Evolutionary conservation across 2,797 vertebrate species (phyloP).

Genomic region (Rhincodon typus): DNA sequence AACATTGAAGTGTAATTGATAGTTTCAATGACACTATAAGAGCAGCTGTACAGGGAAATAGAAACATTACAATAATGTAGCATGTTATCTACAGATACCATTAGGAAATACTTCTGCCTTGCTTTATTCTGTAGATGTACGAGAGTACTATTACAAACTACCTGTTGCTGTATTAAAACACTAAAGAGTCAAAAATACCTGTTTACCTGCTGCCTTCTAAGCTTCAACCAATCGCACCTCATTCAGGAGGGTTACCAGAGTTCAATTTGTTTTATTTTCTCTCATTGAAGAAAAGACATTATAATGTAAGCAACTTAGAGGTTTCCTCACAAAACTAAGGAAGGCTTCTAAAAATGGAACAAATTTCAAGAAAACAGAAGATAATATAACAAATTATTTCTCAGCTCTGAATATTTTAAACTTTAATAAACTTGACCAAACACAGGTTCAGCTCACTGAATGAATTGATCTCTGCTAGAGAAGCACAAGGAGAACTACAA

Average conservation of each 20-base stretch:
- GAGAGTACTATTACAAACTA: neutral
- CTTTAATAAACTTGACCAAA: too few species aligned
- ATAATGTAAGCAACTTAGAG: neutral
- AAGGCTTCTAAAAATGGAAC: neutral
- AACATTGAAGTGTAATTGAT: neutral
- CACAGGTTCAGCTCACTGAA: too few species aligned
- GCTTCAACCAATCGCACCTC: neutral
- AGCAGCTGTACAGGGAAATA: neutral
- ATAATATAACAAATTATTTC: neutral
- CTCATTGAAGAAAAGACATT: neutral
- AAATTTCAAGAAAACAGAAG: neutral
- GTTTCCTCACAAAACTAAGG: neutral
- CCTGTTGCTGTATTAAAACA: neutral
- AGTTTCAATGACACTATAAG: neutral
- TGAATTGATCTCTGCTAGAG: neutral
- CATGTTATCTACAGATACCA: neutral
- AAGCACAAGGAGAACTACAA: neutral
- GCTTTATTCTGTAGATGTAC: neutral
- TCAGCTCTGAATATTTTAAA: too few species aligned
- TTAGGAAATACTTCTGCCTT: neutral
- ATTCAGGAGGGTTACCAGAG: neutral
- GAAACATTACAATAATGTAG: neutral
- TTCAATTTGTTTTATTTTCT: neutral
- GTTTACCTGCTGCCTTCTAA: neutral
- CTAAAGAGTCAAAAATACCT: too few species aligned